Conservation (phyloP, 2,888 invertebrate genomes). For the Eupithecia tripunctaria region DNA sequence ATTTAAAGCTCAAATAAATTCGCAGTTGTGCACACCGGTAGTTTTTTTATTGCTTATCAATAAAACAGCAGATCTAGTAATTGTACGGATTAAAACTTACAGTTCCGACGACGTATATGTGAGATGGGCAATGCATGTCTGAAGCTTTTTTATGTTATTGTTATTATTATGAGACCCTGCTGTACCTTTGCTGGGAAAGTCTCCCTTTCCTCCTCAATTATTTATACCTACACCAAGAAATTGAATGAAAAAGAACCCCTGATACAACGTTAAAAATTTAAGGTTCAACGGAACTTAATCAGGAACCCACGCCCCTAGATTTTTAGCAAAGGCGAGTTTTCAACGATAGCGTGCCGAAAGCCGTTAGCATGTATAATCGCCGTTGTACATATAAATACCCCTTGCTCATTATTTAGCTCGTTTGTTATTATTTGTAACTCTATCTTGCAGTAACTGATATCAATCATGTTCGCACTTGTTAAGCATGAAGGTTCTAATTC, state of each 20-base stretch:
- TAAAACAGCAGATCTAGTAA: too few species aligned
- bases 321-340: conserved; percentile 29
- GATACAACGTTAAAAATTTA: not conserved
- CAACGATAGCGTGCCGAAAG: conserved; percentile 57
- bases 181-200: not conserved
- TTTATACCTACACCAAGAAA: not conserved
- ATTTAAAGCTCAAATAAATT: not conserved
- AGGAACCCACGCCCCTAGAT: conserved; percentile 6
- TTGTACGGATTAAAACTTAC: not conserved
- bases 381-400: conserved; percentile 66
- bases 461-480: conserved; percentile 46
- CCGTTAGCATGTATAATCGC: conserved; percentile 68
- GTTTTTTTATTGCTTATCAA: not conserved
- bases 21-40: not conserved
- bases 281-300: not conserved
- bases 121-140: not conserved
- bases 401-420: conserved; percentile 65
- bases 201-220: not conserved
- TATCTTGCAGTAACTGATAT: conserved; percentile 39
- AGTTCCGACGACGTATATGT: not conserved
- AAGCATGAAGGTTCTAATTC: conserved; percentile 20
- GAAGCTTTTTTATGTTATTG: not conserved
- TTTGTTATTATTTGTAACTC: conserved; percentile 51
- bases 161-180: not conserved
- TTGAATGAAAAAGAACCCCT: not conserved